Evolutionary conservation across 2,888 invertebrate species (phyloP).

Genomic region (Drosophila fulvimacula): DNA sequence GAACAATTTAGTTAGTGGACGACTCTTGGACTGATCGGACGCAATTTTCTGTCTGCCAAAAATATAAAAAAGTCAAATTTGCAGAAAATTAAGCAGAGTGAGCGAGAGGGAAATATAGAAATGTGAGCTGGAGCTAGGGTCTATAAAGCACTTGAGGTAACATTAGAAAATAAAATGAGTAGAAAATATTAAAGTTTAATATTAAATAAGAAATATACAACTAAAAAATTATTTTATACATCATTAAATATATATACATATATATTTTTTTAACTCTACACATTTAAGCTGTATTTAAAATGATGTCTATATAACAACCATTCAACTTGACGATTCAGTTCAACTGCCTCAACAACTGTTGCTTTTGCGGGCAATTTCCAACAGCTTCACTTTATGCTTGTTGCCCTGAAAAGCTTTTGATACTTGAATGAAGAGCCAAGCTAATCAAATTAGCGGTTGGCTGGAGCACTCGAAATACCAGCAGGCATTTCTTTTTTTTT

Average conservation of each 20-base stretch:
- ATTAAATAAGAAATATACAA: neutral
- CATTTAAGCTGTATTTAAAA: neutral
- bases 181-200: neutral
- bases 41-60: neutral
- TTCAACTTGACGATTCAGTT: neutral
- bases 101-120: neutral
- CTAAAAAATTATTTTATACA: no score
- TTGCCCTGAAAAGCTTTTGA: constrained; percentile 14
- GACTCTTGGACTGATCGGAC: neutral
- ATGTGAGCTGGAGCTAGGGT: neutral
- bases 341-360: neutral
- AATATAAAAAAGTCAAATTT: neutral
- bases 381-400: constrained; percentile 15
- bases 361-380: neutral
- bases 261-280: no score
- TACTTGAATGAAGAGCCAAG: constrained; percentile 40
- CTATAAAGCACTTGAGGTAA: neutral
- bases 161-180: no score
- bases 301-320: neutral
- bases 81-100: neutral
- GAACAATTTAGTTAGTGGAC: neutral
- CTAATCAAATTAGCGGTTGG: constrained; percentile 62
- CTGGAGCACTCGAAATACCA: constrained; percentile 46
- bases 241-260: no score
- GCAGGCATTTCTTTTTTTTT: constrained; percentile 17